Evolutionary conservation across 2,797 vertebrate species (phyloP), one percentile per base, ranked within the genome.

Genomic region (Gastrophryne carolinensis): DNA sequence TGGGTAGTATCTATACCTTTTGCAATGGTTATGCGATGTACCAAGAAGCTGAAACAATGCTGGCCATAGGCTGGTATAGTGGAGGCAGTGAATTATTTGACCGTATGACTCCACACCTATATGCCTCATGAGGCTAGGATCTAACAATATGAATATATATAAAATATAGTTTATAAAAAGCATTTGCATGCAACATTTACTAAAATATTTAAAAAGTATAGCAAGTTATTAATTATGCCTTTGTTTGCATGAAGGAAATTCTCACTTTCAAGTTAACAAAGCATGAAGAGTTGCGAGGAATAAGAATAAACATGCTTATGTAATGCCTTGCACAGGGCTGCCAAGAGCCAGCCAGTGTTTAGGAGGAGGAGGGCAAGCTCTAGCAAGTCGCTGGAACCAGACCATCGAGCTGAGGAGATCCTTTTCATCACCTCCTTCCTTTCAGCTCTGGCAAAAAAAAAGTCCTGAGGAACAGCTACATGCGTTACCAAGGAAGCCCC

Each of bases 301-400:
- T 78, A 60, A 27, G 75, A 78, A 78, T 72, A 78, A 78, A 78
- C 75, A 78, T 66, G 75, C 75, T 78, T 78, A 78, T 78, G 75
- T 72, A 78, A 78, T 78, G 67, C 67, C 75, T 78, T 24, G 47
- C 47, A 65, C 39, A n/a, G 12, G 35, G 44, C 67, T 78, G 75
- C 75, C 75, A 78, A 78, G 37, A 78, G 27, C 68, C 29, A 58
- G 35, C 58, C 74, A 77, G 57, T 71, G 74, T 71, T 70, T 63
- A 57, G 53, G 58, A 63, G 75, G 32, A 71, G 75, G 26, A 72
- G 50, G 60, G 67, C 75, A 78, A 65, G 68, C 75, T 78, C 37
- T 5, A 72, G 73, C 73, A 75, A 68, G 73, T 56, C 30, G 23
- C 26, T 49, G 73, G 41, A 75, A 75, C 75, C 63, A 57, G 75